phyloP scores from a whole-genome alignment of 2,113 vertebrate genomes.

The Microcebus murinus region DNA sequence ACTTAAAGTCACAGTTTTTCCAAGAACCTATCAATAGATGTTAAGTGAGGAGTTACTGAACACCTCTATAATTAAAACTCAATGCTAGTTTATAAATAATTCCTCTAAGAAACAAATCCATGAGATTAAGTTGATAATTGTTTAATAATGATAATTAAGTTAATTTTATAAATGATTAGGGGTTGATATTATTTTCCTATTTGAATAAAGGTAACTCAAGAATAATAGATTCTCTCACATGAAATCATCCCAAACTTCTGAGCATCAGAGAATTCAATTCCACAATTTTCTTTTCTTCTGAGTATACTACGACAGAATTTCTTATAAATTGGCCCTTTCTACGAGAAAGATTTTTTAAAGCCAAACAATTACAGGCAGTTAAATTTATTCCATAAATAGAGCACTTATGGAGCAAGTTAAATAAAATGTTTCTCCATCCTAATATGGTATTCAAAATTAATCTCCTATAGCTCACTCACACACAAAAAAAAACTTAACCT shows the following conservation, averaged over 20 bases:
- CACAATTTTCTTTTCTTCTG: conserved; percentile 6
- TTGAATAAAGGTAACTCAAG: conserved; percentile 64
- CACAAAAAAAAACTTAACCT: neutral
- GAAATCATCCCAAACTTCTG: neutral
- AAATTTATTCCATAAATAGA: conserved; percentile 25
- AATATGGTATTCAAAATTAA: conserved; percentile 2
- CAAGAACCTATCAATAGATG: neutral
- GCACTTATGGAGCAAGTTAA: conserved; percentile 26
- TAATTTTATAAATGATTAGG: conserved; percentile 32
- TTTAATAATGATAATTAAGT: conserved; percentile 5
- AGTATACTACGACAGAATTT: neutral
- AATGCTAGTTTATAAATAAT: conserved; percentile 15
- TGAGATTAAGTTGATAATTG: conserved; percentile 1
- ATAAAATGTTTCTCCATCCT: conserved; percentile 36
- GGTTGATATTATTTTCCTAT: conserved; percentile 35
- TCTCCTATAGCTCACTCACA: neutral
- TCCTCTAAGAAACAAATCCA: conserved; percentile 49
- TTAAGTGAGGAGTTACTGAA: neutral
- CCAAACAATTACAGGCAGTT: neutral
- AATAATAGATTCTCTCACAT: conserved; percentile 63
- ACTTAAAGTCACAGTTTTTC: neutral
- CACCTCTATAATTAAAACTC: conserved; percentile 30
- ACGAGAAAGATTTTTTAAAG: neutral
- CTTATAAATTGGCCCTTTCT: neutral
- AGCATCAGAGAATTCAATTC: neutral